Base-by-base conservation (phyloP, 92 coral and sea anemone genomes). In the Epizoanthus illoricatus region DNA sequence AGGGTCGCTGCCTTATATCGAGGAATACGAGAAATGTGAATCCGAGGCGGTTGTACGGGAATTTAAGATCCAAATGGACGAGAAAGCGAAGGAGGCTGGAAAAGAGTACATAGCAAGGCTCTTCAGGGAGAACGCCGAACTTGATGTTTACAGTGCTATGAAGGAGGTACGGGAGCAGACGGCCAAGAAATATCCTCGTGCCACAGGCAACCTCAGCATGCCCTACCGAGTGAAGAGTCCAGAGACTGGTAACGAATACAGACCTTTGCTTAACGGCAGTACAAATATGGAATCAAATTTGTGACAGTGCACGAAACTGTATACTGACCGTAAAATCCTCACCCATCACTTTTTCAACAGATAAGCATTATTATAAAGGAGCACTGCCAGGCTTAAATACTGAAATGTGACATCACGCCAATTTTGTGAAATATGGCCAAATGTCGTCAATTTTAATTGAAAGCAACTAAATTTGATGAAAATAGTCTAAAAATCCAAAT, bases 131-230 rank as follows among this genome's bases (percentile, higher is more conserved):
- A 66, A 33, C 5, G 73, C 13, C 11, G 88, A 54, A 18, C 17
- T 1, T 6, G 66, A 69, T 55, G 84, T 43, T 4, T 85, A 59
- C 76, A 36, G 16, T 11, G 56, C 54, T 28, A 36, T 85, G 21
- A 19, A 55, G 28, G 36, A 41, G 13, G 45, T 88, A 7, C 75
- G 81, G 4, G 28, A 63, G 12, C 33, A 54, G 36, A 63, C 84
- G 16, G 60, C 83, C 9, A 65, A 23, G 42, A 84, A 84, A 60
- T 88, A 88, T 40, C 91, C 91, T 55, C 80, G 91, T 0, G 78
- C 42, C 5, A 83, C 91, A 3, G 91, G 91, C 2, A 84, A 88
- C 65, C 88, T 88, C 13, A 88, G 91, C 81, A 60, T 75, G 79
- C 91, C 91, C 8, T 85, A 84, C 71, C 65, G 88, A 41, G 85